Conservation (phyloP, 2,113 vertebrate genomes). For the Hippotragus niger region DNA sequence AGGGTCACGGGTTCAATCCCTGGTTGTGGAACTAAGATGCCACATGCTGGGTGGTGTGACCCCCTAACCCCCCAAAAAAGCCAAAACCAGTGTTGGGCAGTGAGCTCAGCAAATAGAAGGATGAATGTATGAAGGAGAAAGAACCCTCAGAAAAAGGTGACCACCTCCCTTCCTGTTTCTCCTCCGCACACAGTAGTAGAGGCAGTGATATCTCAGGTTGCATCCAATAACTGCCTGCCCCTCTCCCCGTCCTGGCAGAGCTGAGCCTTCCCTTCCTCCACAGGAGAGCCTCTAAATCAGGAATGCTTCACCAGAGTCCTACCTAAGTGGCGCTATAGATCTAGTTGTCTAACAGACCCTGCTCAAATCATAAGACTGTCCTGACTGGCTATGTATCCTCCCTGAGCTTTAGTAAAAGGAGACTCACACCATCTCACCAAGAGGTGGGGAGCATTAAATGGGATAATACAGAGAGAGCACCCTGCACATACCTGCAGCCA, state of each 20-base stretch:
- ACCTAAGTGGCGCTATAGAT: neutral
- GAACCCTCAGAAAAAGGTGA: neutral
- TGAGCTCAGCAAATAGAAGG: neutral
- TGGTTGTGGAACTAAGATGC: neutral
- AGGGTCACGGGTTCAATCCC: neutral
- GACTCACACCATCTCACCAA: neutral
- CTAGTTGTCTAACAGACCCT: neutral
- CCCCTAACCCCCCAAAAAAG: neutral
- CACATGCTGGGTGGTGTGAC: neutral
- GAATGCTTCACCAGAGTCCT: neutral
- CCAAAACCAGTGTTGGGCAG: neutral
- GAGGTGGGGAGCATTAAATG: neutral
- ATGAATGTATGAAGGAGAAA: neutral
- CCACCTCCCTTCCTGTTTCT: neutral
- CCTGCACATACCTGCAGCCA: neutral
- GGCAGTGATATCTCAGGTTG: neutral
- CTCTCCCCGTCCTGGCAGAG: neutral
- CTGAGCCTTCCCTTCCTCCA: neutral
- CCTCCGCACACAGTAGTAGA: neutral
- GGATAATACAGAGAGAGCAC: neutral
- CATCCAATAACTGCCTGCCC: no score
- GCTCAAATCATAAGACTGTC: neutral
- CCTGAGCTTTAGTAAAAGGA: neutral
- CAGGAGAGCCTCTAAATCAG: neutral
- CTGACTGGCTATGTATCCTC: neutral